These are phyloP conservation scores for Drosophila ironensis DNA, from an alignment of 1,140 invertebrate species.

Conservation along the genomic window DNA sequence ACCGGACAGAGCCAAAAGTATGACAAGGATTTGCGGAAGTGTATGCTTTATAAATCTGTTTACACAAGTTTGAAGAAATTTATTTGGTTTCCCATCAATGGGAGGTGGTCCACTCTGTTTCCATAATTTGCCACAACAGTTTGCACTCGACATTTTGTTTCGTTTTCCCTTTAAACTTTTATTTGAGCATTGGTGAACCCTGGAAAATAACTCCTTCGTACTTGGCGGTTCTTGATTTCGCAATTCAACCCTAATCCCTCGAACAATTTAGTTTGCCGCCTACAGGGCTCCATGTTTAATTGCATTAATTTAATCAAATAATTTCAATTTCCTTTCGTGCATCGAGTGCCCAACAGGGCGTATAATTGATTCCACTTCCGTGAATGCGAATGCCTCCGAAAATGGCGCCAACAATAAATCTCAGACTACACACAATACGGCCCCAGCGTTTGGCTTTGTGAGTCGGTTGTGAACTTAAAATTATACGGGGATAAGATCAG, in stretches of 20 bases:
- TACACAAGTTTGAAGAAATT: neutral
- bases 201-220: too few relatives aligned
- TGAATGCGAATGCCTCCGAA: conserved; percentile 56
- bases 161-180: too few relatives aligned
- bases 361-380: conserved; percentile 76
- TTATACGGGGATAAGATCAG: conserved; percentile 68
- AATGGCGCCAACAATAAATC: conserved; percentile 55
- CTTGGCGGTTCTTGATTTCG: too few relatives aligned
- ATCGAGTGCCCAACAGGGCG: conserved; percentile 63
- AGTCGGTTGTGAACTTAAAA: conserved; percentile 54
- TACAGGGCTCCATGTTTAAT: conserved; percentile 39
- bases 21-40: conserved; percentile 1
- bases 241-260: neutral
- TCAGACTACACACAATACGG: conserved; percentile 11
- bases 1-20: neutral
- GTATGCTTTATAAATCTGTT: conserved; percentile 30
- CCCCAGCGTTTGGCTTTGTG: too few relatives aligned
- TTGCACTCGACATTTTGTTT: too few relatives aligned
- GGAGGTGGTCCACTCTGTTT: too few relatives aligned
- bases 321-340: conserved; percentile 71
- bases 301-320: conserved; percentile 56
- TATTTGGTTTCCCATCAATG: conserved; percentile 7
- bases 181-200: too few relatives aligned
- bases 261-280: neutral
- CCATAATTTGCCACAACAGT: too few relatives aligned